Percentiles rank a stretch among this genome's conserved stretches.
Conservation (phyloP, 2,113 vertebrate species). For the Chunga burmeisteri region DNA sequence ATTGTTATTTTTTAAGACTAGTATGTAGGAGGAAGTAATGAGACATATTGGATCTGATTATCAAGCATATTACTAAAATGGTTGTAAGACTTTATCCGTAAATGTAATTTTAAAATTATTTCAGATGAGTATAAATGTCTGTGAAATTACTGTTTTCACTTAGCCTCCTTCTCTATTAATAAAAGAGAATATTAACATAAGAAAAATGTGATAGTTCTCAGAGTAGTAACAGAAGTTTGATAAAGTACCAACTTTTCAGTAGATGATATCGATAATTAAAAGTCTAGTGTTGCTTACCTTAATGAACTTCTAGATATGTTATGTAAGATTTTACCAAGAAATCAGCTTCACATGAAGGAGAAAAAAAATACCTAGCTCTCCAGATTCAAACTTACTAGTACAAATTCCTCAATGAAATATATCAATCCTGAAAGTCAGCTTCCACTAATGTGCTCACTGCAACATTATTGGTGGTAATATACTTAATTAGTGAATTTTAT, state of each 20-base stretch:
- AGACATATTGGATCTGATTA: constrained; percentile 46
- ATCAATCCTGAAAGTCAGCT: constrained; percentile 71
- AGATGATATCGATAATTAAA: constrained; percentile 42
- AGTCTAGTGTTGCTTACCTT: constrained; percentile 62
- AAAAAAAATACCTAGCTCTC: constrained; percentile 26
- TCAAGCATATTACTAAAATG: constrained; percentile 64
- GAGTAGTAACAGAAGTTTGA: constrained; percentile 58
- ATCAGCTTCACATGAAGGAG: constrained; percentile 27
- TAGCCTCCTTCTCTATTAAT: constrained; percentile 51
- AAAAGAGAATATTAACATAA: constrained; percentile 62
- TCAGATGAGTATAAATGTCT: constrained; percentile 63
- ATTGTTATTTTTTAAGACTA: constrained; percentile 25
- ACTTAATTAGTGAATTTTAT: constrained; percentile 70
- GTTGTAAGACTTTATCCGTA: constrained; percentile 65
- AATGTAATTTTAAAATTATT: constrained; percentile 65
- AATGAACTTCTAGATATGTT: constrained; percentile 65
- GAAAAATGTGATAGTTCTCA: constrained; percentile 31
- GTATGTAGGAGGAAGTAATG: constrained; percentile 29
- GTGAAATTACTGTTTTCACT: constrained; percentile 43
- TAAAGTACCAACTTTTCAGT: constrained; percentile 45
- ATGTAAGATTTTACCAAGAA: constrained; percentile 68
- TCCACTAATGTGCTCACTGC: constrained; percentile 64
- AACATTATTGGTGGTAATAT: constrained; percentile 66
- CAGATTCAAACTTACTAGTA: neutral
- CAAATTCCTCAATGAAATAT: constrained; percentile 68